Base-by-base conservation (phyloP, 2,888 invertebrate species). In the Drosophila buzzatii region DNA sequence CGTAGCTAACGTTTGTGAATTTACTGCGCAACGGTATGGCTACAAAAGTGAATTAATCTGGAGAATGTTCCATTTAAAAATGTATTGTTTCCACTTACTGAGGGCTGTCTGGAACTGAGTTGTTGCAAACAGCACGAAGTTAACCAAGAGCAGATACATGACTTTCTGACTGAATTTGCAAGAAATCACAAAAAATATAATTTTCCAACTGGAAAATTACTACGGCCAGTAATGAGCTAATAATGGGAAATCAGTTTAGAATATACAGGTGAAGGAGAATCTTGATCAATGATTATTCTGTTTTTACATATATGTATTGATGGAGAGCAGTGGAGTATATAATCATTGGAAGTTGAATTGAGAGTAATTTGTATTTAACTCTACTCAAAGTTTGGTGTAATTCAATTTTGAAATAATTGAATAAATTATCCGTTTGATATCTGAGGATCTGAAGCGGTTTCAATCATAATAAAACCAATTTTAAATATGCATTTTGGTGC, bases 1-100 rank as follows among this genome's bases (percentile, higher is more conserved):
- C 68, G 4, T 52, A 59, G 31, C 18, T 60, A 1, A 63, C 16
- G 6, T 70, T 85, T 42, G 71, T 85, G 37, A 88, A 60, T 20
- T 52, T 62, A 4, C 64, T 58, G 0, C 35, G 66, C 2, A 70
- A 27, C 2, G 68, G 68, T 53, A 18, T 2, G 12, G 39, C 33
- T 41, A 35, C 0, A 33, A 14, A 23, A 16, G 14, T 12, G n/a
- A 10, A 33, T 10, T 35, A 20, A 7, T 12, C 12, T 23, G 2
- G n/a, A 8, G 14, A 4, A 6, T 42, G 37, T 12, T 35, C 10
- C 1, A 3, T 2, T 12, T 14, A 0, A 20, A 37, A 7, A 14
- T 3, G 7, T 10, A 35, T 35, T 8, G 6, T 5, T 2, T 5
- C 0, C 18, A 62, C 75, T 75, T 68, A 75, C 75, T 55, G 12